Evolutionary conservation across 2,113 vertebrate genomes (phyloP).

Genomic region (Eulemur macaco): DNA sequence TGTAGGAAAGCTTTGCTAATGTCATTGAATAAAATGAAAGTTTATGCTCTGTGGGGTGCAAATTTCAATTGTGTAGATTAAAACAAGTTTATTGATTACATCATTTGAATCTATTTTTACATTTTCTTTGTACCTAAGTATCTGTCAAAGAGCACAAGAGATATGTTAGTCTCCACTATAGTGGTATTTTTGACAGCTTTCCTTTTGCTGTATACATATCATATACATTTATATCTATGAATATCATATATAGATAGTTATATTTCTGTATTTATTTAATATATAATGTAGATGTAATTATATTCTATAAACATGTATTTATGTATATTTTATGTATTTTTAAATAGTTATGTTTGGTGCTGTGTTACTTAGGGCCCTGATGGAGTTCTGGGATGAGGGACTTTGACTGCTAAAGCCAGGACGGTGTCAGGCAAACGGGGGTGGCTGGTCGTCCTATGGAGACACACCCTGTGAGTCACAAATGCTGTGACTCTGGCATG

Average conservation of each 20-base stretch:
- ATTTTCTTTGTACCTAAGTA: background rate
- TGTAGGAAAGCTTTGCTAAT: background rate
- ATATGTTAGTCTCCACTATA: background rate
- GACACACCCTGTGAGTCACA: background rate
- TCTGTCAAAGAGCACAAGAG: background rate
- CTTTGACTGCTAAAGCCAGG: background rate
- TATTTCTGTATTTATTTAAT: background rate
- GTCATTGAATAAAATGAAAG: background rate
- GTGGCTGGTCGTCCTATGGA: background rate
- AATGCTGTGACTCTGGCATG: background rate
- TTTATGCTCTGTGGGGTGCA: background rate
- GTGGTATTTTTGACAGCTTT: background rate
- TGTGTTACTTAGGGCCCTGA: background rate
- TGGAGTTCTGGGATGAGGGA: background rate
- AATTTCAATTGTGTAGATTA: background rate
- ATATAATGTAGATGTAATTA: background rate
- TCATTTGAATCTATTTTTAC: slow-evolving; percentile 8
- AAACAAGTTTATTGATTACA: background rate
- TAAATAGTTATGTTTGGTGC: background rate
- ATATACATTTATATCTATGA: background rate
- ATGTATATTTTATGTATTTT: background rate
- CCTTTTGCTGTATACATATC: background rate
- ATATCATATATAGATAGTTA: background rate
- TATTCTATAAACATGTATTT: background rate
- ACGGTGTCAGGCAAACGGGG: background rate